Base-by-base conservation (phyloP, 2,888 invertebrate species). In the Drosophila demipolita region DNA sequence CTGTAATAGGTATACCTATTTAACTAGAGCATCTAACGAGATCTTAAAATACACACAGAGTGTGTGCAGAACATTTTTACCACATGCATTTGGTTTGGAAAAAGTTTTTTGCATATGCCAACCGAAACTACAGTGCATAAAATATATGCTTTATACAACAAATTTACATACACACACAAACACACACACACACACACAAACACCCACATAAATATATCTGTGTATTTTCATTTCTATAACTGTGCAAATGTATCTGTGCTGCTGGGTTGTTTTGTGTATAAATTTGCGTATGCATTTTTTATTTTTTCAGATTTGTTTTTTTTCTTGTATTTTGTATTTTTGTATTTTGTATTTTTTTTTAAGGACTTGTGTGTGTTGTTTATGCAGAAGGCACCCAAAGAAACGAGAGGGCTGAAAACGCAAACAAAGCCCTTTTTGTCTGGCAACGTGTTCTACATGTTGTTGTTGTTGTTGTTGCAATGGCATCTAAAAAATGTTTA, bases 271-370 rank as follows among this genome's bases (percentile, higher is more conserved):
- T 66, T 68, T 75, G 68, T 83, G 83, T 86, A 86, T 88, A 86
- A 86, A 86, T 86, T 86, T 86, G 88, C 83, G 88, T 85, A 80
- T 88, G 88, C 83, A 83, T 73, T 84, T 84, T 83, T 73, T 66
- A 61, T 66, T 55, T 29, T 50, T 58, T 54, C 55, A 3, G 52
- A 52, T 61, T 63, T 42, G 38, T 42, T 52, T 32, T 42, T 33
- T 23, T 48, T 55, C 0, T 4, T 26, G 26, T 26, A 26, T 55
- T 58, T 48, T 52, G 20, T 63, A 32, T 36, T 40, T 48, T 54
- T 29, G 49, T 63, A 29, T 55, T 58, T 48, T 52, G 20, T 63
- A 32, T 36, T 40, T 48, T 54, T 63, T 60, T 45, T 62, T 71
- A 75, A 66, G 63, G 75, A 77, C 60, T 69, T 40, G 64, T 38